Evolutionary conservation across 2,888 invertebrate genomes (phyloP).

Genomic region (Patella depressa): DNA sequence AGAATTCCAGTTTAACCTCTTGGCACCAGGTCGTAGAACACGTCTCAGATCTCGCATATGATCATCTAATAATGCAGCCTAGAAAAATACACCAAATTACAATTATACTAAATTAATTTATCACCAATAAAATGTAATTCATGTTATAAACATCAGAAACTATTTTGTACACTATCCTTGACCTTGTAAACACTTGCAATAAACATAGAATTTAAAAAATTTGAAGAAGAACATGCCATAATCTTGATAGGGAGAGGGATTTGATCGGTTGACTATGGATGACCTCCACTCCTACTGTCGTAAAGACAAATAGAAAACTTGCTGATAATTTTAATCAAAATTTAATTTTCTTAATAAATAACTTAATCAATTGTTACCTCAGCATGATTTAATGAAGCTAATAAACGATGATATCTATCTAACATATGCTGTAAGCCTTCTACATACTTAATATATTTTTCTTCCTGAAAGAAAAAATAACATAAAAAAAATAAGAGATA

Average conservation of each 20-base stretch:
- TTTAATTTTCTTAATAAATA: not conserved
- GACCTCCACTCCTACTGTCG: too few relatives aligned
- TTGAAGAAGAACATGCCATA: too few relatives aligned
- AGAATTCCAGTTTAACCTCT: constrained; percentile 88
- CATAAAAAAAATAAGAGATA: not conserved
- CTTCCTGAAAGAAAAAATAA: constrained; percentile 61
- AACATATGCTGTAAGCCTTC: constrained; percentile 70
- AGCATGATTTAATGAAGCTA: constrained; percentile 79
- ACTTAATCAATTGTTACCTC: constrained; percentile 74
- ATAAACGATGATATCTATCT: constrained; percentile 74
- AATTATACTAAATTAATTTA: too few relatives aligned
- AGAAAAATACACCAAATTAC: constrained; percentile 19
- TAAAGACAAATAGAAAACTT: too few relatives aligned
- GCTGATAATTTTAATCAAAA: not conserved
- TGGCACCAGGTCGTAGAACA: constrained; percentile 81
- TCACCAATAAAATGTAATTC: too few relatives aligned
- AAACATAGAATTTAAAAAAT: too few relatives aligned
- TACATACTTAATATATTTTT: constrained; percentile 71
- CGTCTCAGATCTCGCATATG: constrained; percentile 67
- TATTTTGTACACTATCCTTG: too few relatives aligned
- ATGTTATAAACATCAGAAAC: too few relatives aligned
- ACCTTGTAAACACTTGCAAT: too few relatives aligned
- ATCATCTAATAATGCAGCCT: constrained; percentile 66
- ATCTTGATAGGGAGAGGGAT: too few relatives aligned
- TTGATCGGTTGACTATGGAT: too few relatives aligned